Evolutionary conservation across 2,888 invertebrate species (phyloP).

Genomic region (Thalpophila matura): DNA sequence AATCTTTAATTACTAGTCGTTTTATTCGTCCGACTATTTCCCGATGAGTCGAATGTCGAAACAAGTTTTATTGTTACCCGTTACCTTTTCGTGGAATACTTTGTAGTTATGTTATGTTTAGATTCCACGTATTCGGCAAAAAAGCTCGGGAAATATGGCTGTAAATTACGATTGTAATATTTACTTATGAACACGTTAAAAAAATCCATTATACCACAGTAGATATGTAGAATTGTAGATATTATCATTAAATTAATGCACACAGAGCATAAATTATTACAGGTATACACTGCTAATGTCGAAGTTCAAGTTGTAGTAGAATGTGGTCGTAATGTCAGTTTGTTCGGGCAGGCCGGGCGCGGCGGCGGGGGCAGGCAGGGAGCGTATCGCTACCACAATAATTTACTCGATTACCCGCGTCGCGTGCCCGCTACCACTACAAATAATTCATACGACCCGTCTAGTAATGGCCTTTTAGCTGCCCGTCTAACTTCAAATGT

Average conservation of each 20-base stretch:
- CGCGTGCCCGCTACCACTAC: constrained; percentile 81
- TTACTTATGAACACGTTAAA: not conserved
- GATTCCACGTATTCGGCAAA: constrained; percentile 21
- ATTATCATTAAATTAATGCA: not conserved
- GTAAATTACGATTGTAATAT: constrained; percentile 10
- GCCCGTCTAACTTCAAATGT: constrained; percentile 85
- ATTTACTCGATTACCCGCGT: constrained; percentile 80
- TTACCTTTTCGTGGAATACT: constrained; percentile 21
- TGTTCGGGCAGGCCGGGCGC: constrained; percentile 37
- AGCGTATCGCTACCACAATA: constrained; percentile 75
- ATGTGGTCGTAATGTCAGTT: constrained; percentile 52
- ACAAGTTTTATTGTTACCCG: constrained; percentile 2
- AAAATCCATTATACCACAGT: not conserved
- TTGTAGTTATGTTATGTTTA: constrained; percentile 17
- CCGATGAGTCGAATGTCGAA: not conserved
- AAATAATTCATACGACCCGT: constrained; percentile 88
- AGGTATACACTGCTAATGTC: constrained; percentile 28
- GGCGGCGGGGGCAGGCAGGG: constrained; percentile 40
- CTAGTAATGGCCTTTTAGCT: constrained; percentile 88
- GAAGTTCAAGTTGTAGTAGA: constrained; percentile 50
- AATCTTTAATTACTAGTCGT: constrained; percentile 14
- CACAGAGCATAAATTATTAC: constrained; percentile 6
- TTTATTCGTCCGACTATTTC: constrained; percentile 15
- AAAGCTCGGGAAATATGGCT: constrained; percentile 11
- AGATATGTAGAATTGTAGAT: not conserved